Conservation (phyloP, 2,888 invertebrate species). For the Cremastobaeus sp. region DNA sequence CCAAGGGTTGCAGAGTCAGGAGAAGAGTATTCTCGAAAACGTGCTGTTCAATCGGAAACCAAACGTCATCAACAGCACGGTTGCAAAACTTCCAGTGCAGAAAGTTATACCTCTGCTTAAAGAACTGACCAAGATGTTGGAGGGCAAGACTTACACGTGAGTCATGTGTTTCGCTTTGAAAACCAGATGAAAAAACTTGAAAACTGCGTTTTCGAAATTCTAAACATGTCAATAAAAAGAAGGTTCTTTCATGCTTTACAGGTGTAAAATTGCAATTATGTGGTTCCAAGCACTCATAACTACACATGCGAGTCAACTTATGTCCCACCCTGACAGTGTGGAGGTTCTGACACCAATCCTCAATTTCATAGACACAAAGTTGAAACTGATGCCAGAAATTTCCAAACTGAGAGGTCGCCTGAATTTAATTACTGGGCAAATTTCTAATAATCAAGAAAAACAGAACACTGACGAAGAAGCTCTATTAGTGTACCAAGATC, state of each 20-base stretch:
- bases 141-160: conserved; percentile 84
- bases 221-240: background rate
- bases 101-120: conserved; percentile 86
- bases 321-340: conserved; percentile 82
- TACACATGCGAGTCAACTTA: conserved; percentile 82
- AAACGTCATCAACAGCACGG: conserved; percentile 85
- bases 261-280: conserved; percentile 80
- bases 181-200: background rate
- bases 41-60: conserved; percentile 85
- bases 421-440: conserved; percentile 81
- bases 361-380: conserved; percentile 81
- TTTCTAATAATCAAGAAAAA: conserved; percentile 77
- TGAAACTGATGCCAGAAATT: conserved; percentile 80
- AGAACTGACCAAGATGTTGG: conserved; percentile 85
- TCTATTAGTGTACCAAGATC: conserved; percentile 81
- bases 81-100: conserved; percentile 87
- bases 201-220: too few species aligned
- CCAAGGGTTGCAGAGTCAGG: conserved; percentile 92
- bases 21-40: conserved; percentile 84
- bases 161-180: conserved; percentile 3
- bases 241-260: conserved; percentile 67
- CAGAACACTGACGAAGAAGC: conserved; percentile 77
- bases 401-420: conserved; percentile 82
- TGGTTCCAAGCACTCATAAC: conserved; percentile 82
- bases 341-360: conserved; percentile 81